Evolutionary conservation across 2,888 invertebrate genomes (phyloP).

Genomic region (Lagria hirta): DNA sequence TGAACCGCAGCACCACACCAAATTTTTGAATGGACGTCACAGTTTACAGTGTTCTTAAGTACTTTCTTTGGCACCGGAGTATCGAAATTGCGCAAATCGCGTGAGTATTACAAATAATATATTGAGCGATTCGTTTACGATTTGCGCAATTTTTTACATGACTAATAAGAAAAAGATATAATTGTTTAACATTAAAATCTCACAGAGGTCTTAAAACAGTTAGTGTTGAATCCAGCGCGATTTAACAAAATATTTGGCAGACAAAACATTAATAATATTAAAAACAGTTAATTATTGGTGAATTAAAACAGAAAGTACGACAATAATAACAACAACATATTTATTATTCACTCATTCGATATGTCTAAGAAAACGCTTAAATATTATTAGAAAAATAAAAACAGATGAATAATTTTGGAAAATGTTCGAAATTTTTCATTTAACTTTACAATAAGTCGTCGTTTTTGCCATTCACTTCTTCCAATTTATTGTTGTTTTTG

Average conservation of each 20-base stretch:
- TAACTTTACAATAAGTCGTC: constrained; percentile 48
- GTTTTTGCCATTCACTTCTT: constrained; percentile 42
- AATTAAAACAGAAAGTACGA: constrained; percentile 8
- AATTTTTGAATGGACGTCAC: constrained; percentile 47
- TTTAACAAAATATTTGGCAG: constrained; percentile 10
- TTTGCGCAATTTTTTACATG: constrained; percentile 20
- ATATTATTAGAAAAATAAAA: constrained; percentile 30
- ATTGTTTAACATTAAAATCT: constrained; percentile 11
- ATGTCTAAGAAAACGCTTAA: constrained; percentile 33
- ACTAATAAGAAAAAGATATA: constrained; percentile 3
- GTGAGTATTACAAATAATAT: constrained; percentile 15
- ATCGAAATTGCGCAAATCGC: constrained; percentile 30
- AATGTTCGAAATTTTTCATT: constrained; percentile 15
- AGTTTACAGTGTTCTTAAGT: constrained; percentile 34
- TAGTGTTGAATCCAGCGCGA: constrained; percentile 11
- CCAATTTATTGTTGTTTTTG: constrained; percentile 50
- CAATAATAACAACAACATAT: constrained; percentile 28
- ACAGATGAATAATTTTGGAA: constrained; percentile 19
- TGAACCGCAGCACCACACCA: constrained; percentile 51
- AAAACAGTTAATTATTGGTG: no score
- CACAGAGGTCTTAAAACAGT: constrained; percentile 12
- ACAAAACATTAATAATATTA: constrained; percentile 7
- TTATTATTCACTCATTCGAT: constrained; percentile 30
- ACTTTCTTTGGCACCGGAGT: constrained; percentile 44
- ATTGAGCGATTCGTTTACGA: constrained; percentile 22